phyloP scores from a whole-genome alignment of 2,113 vertebrate species.

The Misgurnus mizolepis region DNA sequence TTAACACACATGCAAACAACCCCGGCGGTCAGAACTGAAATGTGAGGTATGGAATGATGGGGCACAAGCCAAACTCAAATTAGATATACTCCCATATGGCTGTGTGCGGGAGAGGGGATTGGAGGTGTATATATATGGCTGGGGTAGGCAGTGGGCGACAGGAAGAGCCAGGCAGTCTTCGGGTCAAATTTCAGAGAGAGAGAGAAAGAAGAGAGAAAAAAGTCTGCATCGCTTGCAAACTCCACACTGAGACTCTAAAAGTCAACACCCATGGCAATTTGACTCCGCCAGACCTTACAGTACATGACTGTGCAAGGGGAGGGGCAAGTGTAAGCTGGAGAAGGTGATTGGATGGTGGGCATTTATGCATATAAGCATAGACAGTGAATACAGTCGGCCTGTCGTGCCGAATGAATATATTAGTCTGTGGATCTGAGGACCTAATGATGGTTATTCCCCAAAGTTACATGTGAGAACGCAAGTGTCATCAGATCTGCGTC shows the following conservation, averaged over 20 bases:
- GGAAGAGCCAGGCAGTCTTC: conserved; percentile 7
- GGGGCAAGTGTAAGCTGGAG: background rate
- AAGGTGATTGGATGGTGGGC: background rate
- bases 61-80: conserved; percentile 70
- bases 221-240: conserved; percentile 67
- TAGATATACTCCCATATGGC: conserved; percentile 71
- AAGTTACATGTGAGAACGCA: conserved; percentile 27
- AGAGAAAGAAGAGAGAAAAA: conserved; percentile 22
- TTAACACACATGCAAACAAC: conserved; percentile 54
- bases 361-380: background rate
- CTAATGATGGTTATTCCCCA: conserved; percentile 39
- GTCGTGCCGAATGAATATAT: conserved; percentile 9
- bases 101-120: conserved; percentile 56
- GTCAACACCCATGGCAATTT: conserved; percentile 31
- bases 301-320: background rate
- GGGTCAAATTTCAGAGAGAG: conserved; percentile 66
- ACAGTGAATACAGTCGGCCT: conserved; percentile 19
- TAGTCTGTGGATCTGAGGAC: conserved; percentile 17
- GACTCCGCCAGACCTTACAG: conserved; percentile 26
- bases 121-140: conserved; percentile 68
- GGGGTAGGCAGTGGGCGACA: conserved; percentile 39
- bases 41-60: conserved; percentile 70
- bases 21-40: conserved; percentile 62
- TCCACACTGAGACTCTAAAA: conserved; percentile 45
- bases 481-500: conserved; percentile 42